phyloP scores from a whole-genome alignment of 2,888 invertebrate genomes.

The Lithodes maja region DNA sequence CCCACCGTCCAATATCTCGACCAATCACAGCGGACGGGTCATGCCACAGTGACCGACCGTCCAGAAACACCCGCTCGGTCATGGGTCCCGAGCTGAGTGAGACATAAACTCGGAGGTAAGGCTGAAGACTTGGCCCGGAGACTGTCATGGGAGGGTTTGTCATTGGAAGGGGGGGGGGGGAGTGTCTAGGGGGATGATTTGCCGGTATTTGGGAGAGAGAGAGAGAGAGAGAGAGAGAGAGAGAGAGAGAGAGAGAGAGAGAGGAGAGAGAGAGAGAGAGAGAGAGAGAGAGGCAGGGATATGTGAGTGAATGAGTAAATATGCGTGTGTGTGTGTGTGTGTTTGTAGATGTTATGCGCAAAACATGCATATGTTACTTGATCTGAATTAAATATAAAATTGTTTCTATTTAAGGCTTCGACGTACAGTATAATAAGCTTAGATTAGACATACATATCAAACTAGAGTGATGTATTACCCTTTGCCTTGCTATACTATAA shows the following conservation, averaged over 20 bases:
- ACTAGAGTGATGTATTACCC: no score
- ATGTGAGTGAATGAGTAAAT: slow-evolving; percentile 10
- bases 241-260: neutral
- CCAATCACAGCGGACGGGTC: slow-evolving; percentile 12
- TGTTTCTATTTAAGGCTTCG: no score
- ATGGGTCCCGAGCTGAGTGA: neutral
- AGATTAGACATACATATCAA: no score
- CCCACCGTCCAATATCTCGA: neutral
- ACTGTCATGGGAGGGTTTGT: no score
- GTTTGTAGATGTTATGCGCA: neutral
- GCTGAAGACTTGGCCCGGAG: neutral
- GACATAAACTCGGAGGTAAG: neutral
- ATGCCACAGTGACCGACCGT: slow-evolving; percentile 4
- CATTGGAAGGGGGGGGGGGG: neutral
- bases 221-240: neutral
- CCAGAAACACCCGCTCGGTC: neutral
- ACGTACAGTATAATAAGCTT: no score
- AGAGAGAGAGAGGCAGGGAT: neutral
- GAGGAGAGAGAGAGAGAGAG: neutral
- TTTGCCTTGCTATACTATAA: no score
- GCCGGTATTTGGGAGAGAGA: neutral
- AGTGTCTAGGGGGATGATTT: neutral
- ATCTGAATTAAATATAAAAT: no score
- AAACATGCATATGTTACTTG: no score
- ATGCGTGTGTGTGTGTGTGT: slow-evolving; percentile 28